Base-by-base conservation (phyloP, 2,797 vertebrate species). In the Rhinogobio ventralis region DNA sequence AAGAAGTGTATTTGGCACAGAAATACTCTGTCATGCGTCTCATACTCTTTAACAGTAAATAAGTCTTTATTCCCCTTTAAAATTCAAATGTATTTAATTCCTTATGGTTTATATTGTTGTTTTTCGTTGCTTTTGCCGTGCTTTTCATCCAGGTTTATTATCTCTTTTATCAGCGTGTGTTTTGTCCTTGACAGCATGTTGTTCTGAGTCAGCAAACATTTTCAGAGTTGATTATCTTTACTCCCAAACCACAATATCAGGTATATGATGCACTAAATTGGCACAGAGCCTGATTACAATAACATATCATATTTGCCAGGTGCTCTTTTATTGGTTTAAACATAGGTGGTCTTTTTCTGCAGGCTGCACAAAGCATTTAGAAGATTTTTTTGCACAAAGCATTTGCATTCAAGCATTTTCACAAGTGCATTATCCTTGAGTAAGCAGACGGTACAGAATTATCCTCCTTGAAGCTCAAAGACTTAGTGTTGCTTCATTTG, bases 381-480 rank as follows among this genome's bases (percentile, higher is more conserved):
- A 67, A 67, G 45, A 39, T 39, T 39, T 39, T 33, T 39, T 39
- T 36, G 42, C 57, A 51, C 81, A 66, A 75, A 82, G 53, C 79
- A 66, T 79, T 79, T 66, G n/a, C n/a, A n/a, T n/a, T n/a, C n/a
- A n/a, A n/a, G n/a, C n/a, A n/a, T n/a, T n/a, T n/a, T n/a, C n/a
- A n/a, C n/a, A n/a, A n/a, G n/a, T n/a, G 42, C 81, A 82, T 82
- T 82, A 33, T 74, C 42, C 69, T 25, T 74, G 42, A 73, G 68
- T 42, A 45, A 72, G 68, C 36, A 72, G 57, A 79, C 71, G 42
- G 30, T 30, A 68, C 53, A 69, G 36, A 20, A 57, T 36, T 19
- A 68, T 81, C 66, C 64, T 84, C 19, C 53, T 57, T 77, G 36
- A 77, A 46, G 82, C 74, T 84, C 51, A 84, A 45, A 84, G 74